phyloP scores from a whole-genome alignment of 2,113 vertebrate genomes.

The Cheirogaleus medius region DNA sequence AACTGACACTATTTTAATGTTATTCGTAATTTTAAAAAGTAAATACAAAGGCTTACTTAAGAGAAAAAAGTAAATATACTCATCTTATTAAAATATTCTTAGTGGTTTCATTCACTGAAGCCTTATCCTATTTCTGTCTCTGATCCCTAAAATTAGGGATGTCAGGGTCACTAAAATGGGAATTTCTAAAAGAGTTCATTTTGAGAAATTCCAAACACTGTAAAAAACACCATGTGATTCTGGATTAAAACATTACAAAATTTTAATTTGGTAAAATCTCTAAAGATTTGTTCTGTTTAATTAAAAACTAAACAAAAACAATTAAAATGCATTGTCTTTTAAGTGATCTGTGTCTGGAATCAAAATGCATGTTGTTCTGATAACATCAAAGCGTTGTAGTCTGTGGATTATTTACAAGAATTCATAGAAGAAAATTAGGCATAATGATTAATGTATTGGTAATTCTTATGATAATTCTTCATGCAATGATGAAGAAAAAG shows the following conservation, averaged over 20 bases:
- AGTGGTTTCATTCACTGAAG: background rate
- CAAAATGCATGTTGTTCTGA: background rate
- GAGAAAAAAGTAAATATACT: background rate
- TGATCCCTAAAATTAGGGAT: background rate
- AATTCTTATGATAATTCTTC: background rate
- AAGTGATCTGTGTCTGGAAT: background rate
- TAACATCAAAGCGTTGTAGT: background rate
- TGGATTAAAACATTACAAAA: background rate
- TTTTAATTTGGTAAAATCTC: background rate
- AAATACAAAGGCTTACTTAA: background rate
- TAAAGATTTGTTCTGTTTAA: background rate
- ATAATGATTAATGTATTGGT: background rate
- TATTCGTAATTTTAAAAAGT: background rate
- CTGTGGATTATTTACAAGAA: background rate
- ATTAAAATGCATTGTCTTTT: background rate
- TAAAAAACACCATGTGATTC: background rate
- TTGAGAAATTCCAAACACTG: background rate
- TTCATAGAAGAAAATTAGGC: background rate
- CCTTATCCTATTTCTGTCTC: background rate
- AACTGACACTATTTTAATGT: background rate
- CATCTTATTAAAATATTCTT: background rate
- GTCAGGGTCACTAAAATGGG: background rate
- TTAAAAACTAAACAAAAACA: background rate
- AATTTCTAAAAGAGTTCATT: background rate
- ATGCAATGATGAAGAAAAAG: background rate